Conservation (phyloP, 1,140 invertebrate genomes). For the Globodera rostochiensis region DNA sequence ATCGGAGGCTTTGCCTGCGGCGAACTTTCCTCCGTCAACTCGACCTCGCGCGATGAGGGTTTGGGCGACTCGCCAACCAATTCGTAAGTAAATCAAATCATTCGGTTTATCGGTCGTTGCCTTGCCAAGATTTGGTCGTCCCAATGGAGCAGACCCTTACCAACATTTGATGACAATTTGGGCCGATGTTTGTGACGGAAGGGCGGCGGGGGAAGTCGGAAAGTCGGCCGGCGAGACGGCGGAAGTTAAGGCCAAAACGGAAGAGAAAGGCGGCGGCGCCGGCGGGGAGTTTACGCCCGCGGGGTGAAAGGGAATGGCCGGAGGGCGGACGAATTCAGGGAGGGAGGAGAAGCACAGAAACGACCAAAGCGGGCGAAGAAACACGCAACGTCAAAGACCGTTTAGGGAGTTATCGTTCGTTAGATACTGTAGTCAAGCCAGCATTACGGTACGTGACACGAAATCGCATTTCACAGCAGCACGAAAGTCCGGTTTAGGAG, state of each 20-base stretch:
- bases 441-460: not conserved
- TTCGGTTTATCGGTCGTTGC: not conserved
- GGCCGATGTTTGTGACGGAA: conserved; percentile 3
- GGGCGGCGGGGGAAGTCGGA: not conserved
- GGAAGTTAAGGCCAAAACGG: not conserved
- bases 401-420: not conserved
- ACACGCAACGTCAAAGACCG: too few species aligned
- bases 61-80: conserved; percentile 35
- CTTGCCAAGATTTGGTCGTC: not conserved
- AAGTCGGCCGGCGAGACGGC: not conserved
- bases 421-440: not conserved
- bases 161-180: conserved; percentile 15
- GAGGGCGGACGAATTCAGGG: not conserved
- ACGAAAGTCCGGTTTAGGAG: too few species aligned
- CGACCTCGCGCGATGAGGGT: conserved; percentile 33
- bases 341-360: too few species aligned
- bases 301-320: not conserved
- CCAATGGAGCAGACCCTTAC: not conserved
- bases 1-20: conserved; percentile 16
- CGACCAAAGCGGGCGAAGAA: too few species aligned
- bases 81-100: conserved; percentile 17
- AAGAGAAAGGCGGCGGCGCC: not conserved
- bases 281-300: not conserved
- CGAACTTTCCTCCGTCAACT: conserved; percentile 33
- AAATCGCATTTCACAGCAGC: too few species aligned